Base-by-base conservation (phyloP, 2,888 invertebrate genomes). In the Monopis laevigella region DNA sequence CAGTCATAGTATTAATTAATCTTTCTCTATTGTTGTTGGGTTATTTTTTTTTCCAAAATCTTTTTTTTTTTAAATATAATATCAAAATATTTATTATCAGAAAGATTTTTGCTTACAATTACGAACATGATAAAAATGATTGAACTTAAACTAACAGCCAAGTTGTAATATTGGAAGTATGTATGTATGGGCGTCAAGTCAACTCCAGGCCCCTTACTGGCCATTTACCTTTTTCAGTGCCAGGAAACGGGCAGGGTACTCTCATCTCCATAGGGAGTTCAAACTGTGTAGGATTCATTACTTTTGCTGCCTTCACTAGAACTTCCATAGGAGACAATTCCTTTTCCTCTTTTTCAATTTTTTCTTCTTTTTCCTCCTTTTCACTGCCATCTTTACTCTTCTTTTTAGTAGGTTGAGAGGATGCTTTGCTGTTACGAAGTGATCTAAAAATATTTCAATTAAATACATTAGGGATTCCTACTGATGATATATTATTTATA, bases 231-330 rank as follows among this genome's bases (percentile, higher is more conserved):
- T 90, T 92, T 52, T 92, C 92, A 42, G 89, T 89, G 2, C 93
- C 93, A 1, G 93, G 93, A 59, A 94, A 92, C 39, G 86, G 82
- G 45, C 88, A 87, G 16, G 89, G 88, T 50, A 92, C 74, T 48
- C 85, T 84, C 73, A 95, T 84, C 56, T 94, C 92, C 36, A 86
- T 77, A 0, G 96, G 95, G 53, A 97, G 71, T 55, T 92, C 90
- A 68, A 96, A 97, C 71, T 96, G 94, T 51, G 85, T 86, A 0
- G 97, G 96, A 78, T 97, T 97, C 69, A 93, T 84, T 45, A 90
- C 80, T 50, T 86, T 87, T 2, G 95, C 96, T 0, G 92, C 93
- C 53, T 89, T 84, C 40, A 93, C 89, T 12, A 96, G 74, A 30
- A 89, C 83, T 54, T 92, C 89, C 62, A 96, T 83, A 1, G 93